phyloP scores from a whole-genome alignment of 2,113 vertebrate species.

The Pelvicachromis taeniatus region DNA sequence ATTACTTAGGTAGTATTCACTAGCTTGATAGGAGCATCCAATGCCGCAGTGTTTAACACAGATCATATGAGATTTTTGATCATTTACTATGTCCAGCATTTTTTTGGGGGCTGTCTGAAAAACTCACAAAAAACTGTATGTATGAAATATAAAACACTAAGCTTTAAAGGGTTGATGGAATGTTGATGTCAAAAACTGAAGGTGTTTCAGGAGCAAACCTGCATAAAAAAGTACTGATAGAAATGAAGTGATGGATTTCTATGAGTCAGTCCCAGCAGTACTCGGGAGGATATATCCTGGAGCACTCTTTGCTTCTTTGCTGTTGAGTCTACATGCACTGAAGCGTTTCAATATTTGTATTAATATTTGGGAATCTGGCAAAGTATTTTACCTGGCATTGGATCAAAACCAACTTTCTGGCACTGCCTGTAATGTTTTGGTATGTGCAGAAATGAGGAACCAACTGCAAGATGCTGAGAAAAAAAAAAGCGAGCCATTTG shows the following conservation, averaged over 20 bases:
- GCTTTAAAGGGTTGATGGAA: neutral
- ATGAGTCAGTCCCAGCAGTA: neutral
- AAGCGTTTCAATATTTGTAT: neutral
- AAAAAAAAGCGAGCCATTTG: neutral
- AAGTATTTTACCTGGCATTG: neutral
- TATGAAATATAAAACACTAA: neutral
- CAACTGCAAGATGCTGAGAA: neutral
- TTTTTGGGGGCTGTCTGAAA: neutral
- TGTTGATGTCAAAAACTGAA: neutral
- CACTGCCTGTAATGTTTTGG: neutral
- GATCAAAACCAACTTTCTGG: neutral
- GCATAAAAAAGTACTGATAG: neutral
- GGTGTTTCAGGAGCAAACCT: neutral
- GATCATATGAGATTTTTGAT: neutral
- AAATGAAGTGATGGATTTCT: neutral
- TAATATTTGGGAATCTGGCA: neutral
- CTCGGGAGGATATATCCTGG: neutral
- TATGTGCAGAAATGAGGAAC: neutral
- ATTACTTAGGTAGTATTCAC: too few relatives aligned
- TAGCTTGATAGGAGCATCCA: neutral
- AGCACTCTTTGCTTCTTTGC: neutral
- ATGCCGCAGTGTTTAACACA: neutral
- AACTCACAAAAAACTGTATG: neutral
- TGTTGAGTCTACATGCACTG: neutral
- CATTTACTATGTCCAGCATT: neutral